These are phyloP conservation scores for Apteryx owenii DNA, from an alignment of 2,113 vertebrate species.

Conservation along the genomic window DNA sequence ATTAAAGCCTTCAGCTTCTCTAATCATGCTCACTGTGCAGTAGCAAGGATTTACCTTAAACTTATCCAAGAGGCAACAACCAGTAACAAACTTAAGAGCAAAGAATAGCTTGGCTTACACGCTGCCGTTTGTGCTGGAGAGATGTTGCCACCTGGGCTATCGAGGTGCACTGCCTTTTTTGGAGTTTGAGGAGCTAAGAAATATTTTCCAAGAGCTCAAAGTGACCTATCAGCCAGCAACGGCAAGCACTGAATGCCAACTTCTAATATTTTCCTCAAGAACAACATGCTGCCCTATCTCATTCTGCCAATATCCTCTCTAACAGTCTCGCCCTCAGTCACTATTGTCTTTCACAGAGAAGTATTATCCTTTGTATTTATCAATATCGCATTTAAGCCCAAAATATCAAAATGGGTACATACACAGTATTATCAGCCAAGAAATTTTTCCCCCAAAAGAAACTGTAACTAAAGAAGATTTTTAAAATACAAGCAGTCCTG, in stretches of 20 bases:
- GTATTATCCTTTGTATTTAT: background rate
- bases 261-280: background rate
- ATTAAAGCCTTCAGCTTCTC: background rate
- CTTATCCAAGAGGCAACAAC: background rate
- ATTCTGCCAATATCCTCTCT: background rate
- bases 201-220: background rate
- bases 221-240: background rate
- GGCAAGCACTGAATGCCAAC: background rate
- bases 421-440: fast-evolving
- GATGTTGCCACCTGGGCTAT: background rate
- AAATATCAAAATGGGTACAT: background rate
- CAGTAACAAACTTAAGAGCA: background rate
- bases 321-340: background rate
- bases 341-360: background rate
- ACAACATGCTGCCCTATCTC: background rate
- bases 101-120: background rate
- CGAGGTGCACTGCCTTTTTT: background rate
- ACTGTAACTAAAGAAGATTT: background rate
- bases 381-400: background rate
- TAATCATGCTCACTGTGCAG: background rate
- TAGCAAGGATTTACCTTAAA: background rate
- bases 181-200: no score
- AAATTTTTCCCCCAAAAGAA: fast-evolving
- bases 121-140: background rate
- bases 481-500: background rate